These are phyloP conservation scores for Cotesia congregata DNA, from an alignment of 2,888 invertebrate species.

Conservation along the genomic window DNA sequence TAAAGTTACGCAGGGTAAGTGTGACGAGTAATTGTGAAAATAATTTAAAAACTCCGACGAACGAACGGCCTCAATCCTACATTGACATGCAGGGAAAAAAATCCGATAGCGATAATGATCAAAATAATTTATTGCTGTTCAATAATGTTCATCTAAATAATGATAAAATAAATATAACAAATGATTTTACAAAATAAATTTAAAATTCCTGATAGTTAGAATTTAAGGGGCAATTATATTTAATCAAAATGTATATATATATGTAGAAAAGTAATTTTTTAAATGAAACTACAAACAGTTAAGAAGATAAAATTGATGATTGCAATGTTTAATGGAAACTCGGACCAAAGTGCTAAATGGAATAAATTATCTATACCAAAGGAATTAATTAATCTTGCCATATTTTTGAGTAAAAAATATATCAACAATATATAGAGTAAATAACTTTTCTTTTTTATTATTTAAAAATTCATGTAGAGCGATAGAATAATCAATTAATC, in stretches of 20 bases:
- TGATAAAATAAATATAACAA: slow-evolving; percentile 39
- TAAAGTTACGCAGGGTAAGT: slow-evolving; percentile 60
- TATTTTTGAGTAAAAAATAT: background rate
- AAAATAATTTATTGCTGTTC: slow-evolving; percentile 57
- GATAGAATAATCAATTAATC: too few relatives aligned
- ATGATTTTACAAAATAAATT: slow-evolving; percentile 43
- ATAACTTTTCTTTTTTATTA: background rate
- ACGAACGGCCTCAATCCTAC: slow-evolving; percentile 62
- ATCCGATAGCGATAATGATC: slow-evolving; percentile 37
- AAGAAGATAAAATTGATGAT: background rate
- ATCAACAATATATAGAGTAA: background rate
- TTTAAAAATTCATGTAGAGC: background rate
- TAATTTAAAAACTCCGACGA: slow-evolving; percentile 56
- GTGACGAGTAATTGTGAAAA: slow-evolving; percentile 63
- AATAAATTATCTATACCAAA: background rate
- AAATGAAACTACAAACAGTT: background rate
- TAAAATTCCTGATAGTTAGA: background rate
- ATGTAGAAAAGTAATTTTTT: background rate
- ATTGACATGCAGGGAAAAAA: slow-evolving; percentile 65
- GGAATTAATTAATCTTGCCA: background rate
- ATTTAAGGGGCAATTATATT: background rate
- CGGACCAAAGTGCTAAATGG: background rate
- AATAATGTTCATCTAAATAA: slow-evolving; percentile 49
- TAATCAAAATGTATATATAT: background rate
- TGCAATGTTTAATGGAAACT: background rate